Base-by-base conservation (phyloP, 2,888 invertebrate genomes). In the Tuberolachnus salignus region DNA sequence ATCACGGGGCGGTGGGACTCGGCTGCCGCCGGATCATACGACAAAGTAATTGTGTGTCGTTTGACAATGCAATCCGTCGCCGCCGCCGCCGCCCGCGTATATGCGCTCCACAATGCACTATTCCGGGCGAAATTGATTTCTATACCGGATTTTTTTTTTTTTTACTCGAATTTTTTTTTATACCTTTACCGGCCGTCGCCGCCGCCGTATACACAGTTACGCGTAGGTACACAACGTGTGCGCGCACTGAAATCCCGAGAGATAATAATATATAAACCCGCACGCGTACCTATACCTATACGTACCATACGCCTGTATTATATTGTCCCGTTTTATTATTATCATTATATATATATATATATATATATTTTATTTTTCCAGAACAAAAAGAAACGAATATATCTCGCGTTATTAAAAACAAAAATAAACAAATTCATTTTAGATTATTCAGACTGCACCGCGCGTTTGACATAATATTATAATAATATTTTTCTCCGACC, bases 51-150 rank as follows among this genome's bases (percentile, higher is more conserved):
- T 72, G 59, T 72, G 26, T 19, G 46, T 26, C 71, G 46, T 72
- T 72, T 72, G 59, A 72, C 49, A 61, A 61, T 61, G 49, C 57
- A 2, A 57, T 71, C 44, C 44, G 4, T 21, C n/a, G 55, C 34
- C 34, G 34, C 34, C n/a, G 55, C 34, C 34, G 34, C 34, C 46
- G 16, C 49, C 14, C 23, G 23, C 44, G 34, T 34, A n/a, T 44
- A 42, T 23, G 46, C 67, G 23, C 8, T 51, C n/a, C 69, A 69
- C 53, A 53, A 69, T 72, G 49, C 71, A 61, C 59, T 4, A 19
- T 34, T 49, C 59, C 71, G 46, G 49, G 49, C n/a, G 71, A 72
- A 72, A 72, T 72, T 72, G 71, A 72, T 72, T 72, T 72, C 26
- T 71, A 59, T 49, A 61, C 26, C 23, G 2, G 11, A 42, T 55